phyloP scores from a whole-genome alignment of 2,797 vertebrate genomes.

The Pseudomugil gertrudae region DNA sequence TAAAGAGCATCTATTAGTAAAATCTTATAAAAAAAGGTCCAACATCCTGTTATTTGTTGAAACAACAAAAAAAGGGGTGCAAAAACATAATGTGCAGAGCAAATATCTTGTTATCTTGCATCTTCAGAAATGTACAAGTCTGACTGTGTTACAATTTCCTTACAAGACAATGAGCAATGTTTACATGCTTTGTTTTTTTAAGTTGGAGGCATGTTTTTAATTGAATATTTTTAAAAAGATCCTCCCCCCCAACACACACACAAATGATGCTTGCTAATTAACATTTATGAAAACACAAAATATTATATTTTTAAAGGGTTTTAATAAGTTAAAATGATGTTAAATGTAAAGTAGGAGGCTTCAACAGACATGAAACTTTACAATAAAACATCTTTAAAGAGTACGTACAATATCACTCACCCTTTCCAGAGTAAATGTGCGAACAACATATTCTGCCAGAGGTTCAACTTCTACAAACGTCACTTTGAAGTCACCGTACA shows the following conservation, averaged over 20 bases:
- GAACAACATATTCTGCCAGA: constrained; percentile 96
- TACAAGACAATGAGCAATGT: background rate
- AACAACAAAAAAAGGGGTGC: background rate
- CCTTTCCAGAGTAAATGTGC: constrained; percentile 98
- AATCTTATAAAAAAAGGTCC: background rate
- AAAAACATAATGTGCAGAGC: background rate
- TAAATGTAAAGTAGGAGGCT: background rate
- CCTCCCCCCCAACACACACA: background rate
- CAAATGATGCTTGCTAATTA: no score
- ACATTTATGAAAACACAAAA: background rate
- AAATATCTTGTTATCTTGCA: background rate
- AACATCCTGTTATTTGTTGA: background rate
- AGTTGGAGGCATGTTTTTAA: background rate
- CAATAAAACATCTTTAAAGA: background rate
- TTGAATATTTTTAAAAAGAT: background rate
- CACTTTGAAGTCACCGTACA: constrained; percentile 98
- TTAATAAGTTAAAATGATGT: background rate
- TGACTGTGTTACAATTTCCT: no score
- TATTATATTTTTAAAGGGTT: background rate
- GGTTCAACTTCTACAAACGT: constrained; percentile 96
- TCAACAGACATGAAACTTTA: background rate
- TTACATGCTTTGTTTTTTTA: background rate
- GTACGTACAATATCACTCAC: constrained; percentile 72
- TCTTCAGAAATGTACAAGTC: background rate
- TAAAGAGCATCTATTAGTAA: constrained; percentile 2